These are phyloP conservation scores for Pilophorus perplexus DNA, from an alignment of 2,888 invertebrate species.

Conservation along the genomic window DNA sequence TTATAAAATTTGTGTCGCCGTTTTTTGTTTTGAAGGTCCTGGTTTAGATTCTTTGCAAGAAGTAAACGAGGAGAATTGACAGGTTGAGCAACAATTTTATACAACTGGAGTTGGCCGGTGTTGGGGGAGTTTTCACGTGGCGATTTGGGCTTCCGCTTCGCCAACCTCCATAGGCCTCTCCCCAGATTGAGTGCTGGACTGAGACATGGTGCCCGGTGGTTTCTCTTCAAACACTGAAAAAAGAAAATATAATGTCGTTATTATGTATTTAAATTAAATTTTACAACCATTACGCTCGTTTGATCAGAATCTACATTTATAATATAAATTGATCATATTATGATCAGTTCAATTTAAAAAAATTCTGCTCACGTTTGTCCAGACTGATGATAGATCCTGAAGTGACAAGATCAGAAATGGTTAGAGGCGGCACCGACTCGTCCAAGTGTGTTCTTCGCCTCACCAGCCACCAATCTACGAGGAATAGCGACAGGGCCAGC, in stretches of 20 bases:
- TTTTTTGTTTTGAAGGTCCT: not conserved
- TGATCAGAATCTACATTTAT: not conserved
- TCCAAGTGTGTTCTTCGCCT: slow-evolving; percentile 66
- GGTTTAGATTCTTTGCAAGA: no score
- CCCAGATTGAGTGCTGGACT: slow-evolving; percentile 46
- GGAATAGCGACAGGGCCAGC: slow-evolving; percentile 78
- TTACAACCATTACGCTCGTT: not conserved
- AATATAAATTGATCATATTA: not conserved
- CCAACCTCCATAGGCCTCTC: slow-evolving; percentile 40
- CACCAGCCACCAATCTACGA: slow-evolving; percentile 87
- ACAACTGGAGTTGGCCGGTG: not conserved
- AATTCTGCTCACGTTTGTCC: slow-evolving; percentile 68
- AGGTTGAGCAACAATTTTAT: slow-evolving; percentile 34
- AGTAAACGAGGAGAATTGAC: slow-evolving; percentile 25
- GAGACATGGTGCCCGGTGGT: slow-evolving; percentile 52
- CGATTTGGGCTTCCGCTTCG: slow-evolving; percentile 34
- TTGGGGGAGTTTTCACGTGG: slow-evolving; percentile 1
- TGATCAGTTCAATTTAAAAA: no score
- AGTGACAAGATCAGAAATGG: slow-evolving; percentile 63
- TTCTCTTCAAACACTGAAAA: slow-evolving; percentile 72
- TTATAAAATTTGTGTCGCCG: not conserved
- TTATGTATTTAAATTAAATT: slow-evolving; percentile 7
- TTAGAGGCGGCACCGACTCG: slow-evolving; percentile 58
- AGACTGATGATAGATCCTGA: slow-evolving; percentile 77
- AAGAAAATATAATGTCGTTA: no score